Evolutionary conservation across 2,888 invertebrate species (phyloP).

Genomic region (Norana najaformis): DNA sequence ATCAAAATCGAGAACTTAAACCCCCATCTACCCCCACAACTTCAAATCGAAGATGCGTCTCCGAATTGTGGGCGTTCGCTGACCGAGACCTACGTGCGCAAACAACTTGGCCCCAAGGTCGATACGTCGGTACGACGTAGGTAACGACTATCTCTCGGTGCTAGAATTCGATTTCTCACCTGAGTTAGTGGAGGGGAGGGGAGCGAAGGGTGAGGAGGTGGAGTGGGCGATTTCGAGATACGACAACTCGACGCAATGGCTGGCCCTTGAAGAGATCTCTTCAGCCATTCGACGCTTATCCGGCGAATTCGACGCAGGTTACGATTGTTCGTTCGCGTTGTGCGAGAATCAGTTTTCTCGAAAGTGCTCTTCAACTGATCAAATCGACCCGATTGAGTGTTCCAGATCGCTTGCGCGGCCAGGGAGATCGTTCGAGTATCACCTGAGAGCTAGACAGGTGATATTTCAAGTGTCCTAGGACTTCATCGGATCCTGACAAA

Average conservation of each 20-base stretch:
- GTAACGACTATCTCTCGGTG: neutral
- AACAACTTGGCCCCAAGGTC: neutral
- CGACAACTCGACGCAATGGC: neutral
- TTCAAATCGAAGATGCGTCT: neutral
- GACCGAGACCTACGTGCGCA: neutral
- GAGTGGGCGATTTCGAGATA: neutral
- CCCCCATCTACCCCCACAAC: neutral
- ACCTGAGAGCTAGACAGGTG: slow-evolving; percentile 13
- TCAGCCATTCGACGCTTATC: slow-evolving; percentile 5
- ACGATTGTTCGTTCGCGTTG: neutral
- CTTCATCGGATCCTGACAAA: slow-evolving; percentile 13
- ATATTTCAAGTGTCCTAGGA: neutral
- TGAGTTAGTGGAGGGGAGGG: neutral
- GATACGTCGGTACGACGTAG: neutral
- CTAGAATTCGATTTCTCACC: neutral
- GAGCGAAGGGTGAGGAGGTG: neutral
- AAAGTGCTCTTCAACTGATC: neutral
- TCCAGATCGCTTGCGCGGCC: neutral
- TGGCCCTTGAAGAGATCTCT: neutral
- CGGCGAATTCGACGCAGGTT: neutral
- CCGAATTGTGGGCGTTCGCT: neutral
- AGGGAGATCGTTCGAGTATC: neutral
- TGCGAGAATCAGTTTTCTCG: neutral
- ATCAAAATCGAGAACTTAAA: neutral
- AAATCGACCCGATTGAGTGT: neutral